Evolutionary conservation across 2,113 vertebrate species (phyloP).

Genomic region (Mesitornis unicolor): DNA sequence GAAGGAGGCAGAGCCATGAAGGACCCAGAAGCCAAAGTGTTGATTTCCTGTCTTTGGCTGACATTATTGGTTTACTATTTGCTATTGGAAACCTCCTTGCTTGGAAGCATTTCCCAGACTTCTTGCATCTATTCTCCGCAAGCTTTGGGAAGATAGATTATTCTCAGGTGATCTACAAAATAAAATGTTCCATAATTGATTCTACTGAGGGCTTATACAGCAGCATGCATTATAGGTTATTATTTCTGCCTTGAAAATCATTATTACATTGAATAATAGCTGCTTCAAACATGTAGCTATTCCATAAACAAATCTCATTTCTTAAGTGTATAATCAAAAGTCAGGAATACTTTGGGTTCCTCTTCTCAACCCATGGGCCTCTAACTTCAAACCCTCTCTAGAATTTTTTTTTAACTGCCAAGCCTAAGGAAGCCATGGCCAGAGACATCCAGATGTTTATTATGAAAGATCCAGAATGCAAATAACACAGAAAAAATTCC

Average conservation of each 20-base stretch:
- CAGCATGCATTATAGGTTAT: conserved; percentile 28
- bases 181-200: conserved; percentile 22
- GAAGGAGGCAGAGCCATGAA: background rate
- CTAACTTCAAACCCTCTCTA: background rate
- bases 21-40: background rate
- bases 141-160: background rate
- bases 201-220: conserved; percentile 45
- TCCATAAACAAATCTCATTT: background rate
- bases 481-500: background rate
- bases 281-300: background rate
- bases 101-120: conserved; percentile 3
- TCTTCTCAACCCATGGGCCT: background rate
- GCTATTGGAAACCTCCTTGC: conserved; percentile 36
- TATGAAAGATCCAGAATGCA: background rate
- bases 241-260: conserved; percentile 24
- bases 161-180: conserved; percentile 61
- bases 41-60: conserved; percentile 42
- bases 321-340: background rate
- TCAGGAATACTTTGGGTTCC: background rate
- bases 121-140: background rate
- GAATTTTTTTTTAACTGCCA: background rate
- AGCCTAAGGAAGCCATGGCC: background rate
- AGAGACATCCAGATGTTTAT: background rate
- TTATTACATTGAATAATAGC: background rate
- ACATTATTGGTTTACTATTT: conserved; percentile 2